These are phyloP conservation scores for Spialia ferax DNA, from an alignment of 2,888 invertebrate species.

Conservation along the genomic window DNA sequence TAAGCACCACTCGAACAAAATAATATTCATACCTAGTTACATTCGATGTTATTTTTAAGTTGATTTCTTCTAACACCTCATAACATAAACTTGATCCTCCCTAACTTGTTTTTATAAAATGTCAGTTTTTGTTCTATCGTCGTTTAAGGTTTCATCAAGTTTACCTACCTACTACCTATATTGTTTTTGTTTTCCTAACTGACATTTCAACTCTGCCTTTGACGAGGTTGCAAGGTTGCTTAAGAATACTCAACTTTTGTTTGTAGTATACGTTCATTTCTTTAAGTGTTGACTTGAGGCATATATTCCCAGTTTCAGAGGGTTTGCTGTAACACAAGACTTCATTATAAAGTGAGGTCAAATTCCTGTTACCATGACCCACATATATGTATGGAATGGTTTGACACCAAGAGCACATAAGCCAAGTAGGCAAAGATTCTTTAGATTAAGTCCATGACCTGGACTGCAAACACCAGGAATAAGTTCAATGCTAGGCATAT, in stretches of 20 bases:
- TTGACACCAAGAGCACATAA: conserved; percentile 16
- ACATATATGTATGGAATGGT: conserved; percentile 14
- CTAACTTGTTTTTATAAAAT: too few relatives aligned
- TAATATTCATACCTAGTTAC: too few relatives aligned
- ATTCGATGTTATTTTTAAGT: too few relatives aligned
- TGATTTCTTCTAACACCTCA: too few relatives aligned
- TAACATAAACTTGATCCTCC: too few relatives aligned
- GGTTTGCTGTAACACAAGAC: conserved; percentile 29
- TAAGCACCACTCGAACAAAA: too few relatives aligned
- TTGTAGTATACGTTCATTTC: conserved; percentile 8
- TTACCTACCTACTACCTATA: too few relatives aligned
- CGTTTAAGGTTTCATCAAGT: too few relatives aligned
- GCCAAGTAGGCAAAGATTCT: conserved; percentile 4
- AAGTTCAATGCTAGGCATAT: conserved; percentile 3
- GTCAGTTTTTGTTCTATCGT: too few relatives aligned
- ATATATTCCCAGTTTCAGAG: conserved; percentile 25
- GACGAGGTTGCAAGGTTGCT: conserved; percentile 15
- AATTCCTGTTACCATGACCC: conserved; percentile 36
- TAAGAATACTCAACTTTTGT: conserved; percentile 27
- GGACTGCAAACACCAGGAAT: conserved; percentile 4
- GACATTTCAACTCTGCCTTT: conserved; percentile 25
- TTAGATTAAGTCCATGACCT: conserved; percentile 35
- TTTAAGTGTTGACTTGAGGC: conserved; percentile 16
- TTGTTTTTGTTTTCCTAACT: background rate
- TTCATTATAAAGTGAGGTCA: conserved; percentile 40